Evolutionary conservation across 2,888 invertebrate species (phyloP).

Genomic region (Eristalinus sepulchralis): DNA sequence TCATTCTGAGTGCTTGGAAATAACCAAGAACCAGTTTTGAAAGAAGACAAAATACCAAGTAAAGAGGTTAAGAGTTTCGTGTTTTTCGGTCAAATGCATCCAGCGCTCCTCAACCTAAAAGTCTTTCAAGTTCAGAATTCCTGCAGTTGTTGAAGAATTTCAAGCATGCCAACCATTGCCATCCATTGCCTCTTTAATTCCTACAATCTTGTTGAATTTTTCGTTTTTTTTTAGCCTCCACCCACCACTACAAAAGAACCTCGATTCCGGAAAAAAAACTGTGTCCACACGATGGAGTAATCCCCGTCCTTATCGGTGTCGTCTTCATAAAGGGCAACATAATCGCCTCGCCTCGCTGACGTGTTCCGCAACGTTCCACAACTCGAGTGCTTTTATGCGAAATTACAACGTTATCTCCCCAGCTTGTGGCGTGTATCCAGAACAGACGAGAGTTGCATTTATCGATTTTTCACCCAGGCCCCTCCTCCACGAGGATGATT

Average conservation of each 20-base stretch:
- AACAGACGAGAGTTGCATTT: not conserved
- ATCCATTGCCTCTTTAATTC: no score
- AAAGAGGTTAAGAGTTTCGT: not conserved
- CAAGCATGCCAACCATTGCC: no score
- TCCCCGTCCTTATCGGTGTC: not conserved
- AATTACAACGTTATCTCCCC: not conserved
- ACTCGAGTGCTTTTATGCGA: not conserved
- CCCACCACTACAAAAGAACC: not conserved
- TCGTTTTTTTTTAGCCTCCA: not conserved
- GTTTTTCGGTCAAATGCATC: not conserved
- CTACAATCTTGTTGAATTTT: not conserved
- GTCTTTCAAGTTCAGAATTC: no score
- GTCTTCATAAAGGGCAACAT: not conserved
- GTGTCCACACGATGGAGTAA: not conserved
- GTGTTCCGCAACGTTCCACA: not conserved
- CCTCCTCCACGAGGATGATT: constrained; percentile 3
- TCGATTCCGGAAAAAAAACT: not conserved
- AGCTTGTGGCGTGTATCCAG: not conserved
- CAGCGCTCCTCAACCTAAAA: no score
- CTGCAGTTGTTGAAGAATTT: no score
- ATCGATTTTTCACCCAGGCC: constrained; percentile 55
- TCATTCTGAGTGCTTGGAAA: not conserved
- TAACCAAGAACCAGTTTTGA: not conserved
- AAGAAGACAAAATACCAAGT: not conserved
- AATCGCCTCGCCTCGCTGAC: no score